Percentiles rank a stretch among this genome's conserved stretches.
These are phyloP conservation scores for Troides helena DNA, from an alignment of 2,888 invertebrate genomes.

Conservation along the genomic window DNA sequence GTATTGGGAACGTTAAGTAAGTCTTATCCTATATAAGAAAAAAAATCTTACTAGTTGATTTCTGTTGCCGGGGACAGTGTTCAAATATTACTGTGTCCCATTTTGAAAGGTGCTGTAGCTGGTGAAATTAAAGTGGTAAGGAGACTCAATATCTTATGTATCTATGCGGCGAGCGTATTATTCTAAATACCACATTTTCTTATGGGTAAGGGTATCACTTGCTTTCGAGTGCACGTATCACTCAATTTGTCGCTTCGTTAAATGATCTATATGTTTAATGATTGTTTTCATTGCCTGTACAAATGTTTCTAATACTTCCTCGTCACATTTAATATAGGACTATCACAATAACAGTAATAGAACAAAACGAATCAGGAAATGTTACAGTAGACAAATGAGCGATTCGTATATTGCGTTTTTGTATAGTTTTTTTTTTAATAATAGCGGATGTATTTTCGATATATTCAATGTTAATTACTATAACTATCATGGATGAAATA, in stretches of 20 bases:
- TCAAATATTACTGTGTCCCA: too few relatives aligned
- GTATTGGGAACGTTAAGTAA: too few relatives aligned
- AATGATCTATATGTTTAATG: background rate
- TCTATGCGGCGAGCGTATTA: too few relatives aligned
- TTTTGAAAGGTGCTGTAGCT: too few relatives aligned
- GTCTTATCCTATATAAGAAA: too few relatives aligned
- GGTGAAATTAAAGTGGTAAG: too few relatives aligned
- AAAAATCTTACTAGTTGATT: too few relatives aligned
- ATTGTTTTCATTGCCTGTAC: slow-evolving; percentile 17
- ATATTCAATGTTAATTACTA: background rate
- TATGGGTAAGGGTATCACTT: too few relatives aligned
- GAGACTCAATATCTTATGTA: too few relatives aligned
- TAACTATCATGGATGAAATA: background rate
- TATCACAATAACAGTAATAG: slow-evolving; percentile 3
- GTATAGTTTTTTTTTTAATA: background rate
- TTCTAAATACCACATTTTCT: too few relatives aligned
- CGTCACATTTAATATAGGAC: slow-evolving; percentile 9
- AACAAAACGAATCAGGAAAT: slow-evolving; percentile 10
- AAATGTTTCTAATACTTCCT: slow-evolving; percentile 22
- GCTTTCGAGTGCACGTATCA: too few relatives aligned
- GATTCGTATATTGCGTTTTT: background rate
- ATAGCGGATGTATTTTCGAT: background rate
- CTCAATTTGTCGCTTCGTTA: background rate
- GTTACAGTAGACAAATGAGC: slow-evolving; percentile 9
- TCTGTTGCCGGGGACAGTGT: too few relatives aligned